Conservation (phyloP, 2,113 vertebrate genomes). For the Apteryx mantelli region DNA sequence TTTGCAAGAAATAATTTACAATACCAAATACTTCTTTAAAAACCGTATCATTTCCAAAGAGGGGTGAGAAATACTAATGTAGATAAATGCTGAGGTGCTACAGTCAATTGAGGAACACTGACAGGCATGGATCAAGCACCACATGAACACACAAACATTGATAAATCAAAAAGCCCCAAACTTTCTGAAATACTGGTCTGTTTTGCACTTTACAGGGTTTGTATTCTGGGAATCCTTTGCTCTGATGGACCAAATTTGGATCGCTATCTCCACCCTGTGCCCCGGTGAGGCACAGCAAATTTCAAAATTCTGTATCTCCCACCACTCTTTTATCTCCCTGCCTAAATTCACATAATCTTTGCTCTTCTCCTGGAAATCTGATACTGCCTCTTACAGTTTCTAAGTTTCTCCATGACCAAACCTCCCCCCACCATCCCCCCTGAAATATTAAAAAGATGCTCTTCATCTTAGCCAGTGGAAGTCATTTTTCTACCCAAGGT, state of each 20-base stretch:
- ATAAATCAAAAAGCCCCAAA: not conserved
- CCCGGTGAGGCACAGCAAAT: not conserved
- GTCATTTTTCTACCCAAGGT: not conserved
- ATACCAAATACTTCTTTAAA: accelerated
- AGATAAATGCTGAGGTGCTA: not conserved
- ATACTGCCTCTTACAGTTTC: not conserved
- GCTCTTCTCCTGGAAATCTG: not conserved
- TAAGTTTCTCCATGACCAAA: not conserved
- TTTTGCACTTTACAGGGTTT: not conserved
- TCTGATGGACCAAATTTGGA: not conserved
- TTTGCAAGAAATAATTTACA: not conserved
- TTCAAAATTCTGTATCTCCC: not conserved
- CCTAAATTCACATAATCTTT: not conserved
- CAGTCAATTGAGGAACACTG: not conserved
- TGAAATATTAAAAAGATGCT: not conserved
- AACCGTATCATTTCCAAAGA: not conserved
- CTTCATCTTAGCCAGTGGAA: not conserved
- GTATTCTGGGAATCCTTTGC: not conserved
- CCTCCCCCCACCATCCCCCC: accelerated
- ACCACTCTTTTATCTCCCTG: not conserved
- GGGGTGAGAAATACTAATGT: accelerated
- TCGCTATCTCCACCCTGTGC: conserved; percentile 31
- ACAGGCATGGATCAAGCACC: not conserved
- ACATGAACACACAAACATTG: accelerated
- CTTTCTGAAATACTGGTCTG: not conserved